Conservation (phyloP, 1,140 invertebrate species). For the Euwallacea similis region DNA sequence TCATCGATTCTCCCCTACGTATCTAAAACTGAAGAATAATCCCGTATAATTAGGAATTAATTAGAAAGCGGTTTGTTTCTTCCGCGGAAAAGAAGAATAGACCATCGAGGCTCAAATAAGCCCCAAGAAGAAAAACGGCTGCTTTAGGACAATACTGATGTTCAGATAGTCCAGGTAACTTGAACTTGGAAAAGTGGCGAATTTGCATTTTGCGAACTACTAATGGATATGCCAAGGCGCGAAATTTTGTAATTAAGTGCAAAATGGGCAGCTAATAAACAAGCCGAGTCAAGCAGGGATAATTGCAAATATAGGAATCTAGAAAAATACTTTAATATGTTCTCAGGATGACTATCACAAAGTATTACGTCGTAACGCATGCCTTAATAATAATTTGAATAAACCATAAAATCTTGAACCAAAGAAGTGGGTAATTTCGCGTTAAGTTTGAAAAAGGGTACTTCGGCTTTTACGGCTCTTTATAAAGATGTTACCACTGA, state of each 20-base stretch:
- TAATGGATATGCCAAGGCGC: background rate
- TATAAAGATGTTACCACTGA: conserved; percentile 3
- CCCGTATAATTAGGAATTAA: conserved; percentile 13
- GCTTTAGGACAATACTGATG: conserved; percentile 16
- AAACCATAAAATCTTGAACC: background rate
- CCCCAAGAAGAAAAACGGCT: conserved; percentile 9
- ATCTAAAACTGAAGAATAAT: conserved; percentile 12
- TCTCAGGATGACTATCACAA: background rate
- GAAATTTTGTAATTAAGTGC: background rate
- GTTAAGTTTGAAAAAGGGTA: conserved; percentile 1
- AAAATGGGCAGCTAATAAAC: background rate
- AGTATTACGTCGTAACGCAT: background rate
- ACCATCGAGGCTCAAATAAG: conserved; percentile 6
- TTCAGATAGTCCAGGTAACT: conserved; percentile 1
- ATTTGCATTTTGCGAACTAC: background rate
- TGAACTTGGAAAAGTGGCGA: background rate
- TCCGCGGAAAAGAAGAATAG: conserved; percentile 12
- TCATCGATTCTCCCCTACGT: background rate
- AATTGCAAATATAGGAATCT: background rate
- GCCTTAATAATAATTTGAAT: background rate
- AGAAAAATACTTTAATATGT: background rate
- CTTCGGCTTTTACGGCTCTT: conserved; percentile 1
- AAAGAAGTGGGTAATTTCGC: background rate
- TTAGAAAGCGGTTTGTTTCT: conserved; percentile 15
- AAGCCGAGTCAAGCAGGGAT: background rate